phyloP scores from a whole-genome alignment of 2,888 invertebrate genomes.

The Deroplatys truncata region DNA sequence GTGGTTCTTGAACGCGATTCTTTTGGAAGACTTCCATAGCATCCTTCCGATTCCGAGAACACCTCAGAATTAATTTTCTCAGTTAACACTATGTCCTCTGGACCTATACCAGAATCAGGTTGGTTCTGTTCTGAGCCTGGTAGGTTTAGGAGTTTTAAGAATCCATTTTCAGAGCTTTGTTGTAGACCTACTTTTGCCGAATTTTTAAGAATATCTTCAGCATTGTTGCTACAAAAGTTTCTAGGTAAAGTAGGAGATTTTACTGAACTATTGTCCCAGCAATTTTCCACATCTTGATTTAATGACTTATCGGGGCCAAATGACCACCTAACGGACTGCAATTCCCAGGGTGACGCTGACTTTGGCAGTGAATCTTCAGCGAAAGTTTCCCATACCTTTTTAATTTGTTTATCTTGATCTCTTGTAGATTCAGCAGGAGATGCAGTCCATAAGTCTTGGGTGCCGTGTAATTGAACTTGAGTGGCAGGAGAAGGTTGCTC shows the following conservation, averaged over 20 bases:
- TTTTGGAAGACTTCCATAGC: neutral
- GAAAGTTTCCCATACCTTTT: neutral
- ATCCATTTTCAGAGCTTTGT: no score
- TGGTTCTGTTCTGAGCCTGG: neutral
- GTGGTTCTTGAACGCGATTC: neutral
- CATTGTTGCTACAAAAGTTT: neutral
- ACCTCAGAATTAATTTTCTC: neutral
- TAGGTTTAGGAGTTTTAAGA: neutral
- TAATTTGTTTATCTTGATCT: neutral
- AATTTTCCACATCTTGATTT: neutral
- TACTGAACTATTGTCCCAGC: neutral
- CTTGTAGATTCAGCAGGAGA: neutral
- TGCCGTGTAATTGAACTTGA: neutral
- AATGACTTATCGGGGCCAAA: neutral
- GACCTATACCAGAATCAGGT: neutral
- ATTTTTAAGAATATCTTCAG: neutral
- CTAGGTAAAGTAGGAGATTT: neutral
- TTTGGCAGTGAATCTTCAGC: neutral
- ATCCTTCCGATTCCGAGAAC: neutral
- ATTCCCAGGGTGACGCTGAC: neutral
- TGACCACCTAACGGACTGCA: neutral
- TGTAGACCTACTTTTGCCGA: neutral
- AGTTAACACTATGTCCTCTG: neutral
- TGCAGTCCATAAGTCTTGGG: neutral
- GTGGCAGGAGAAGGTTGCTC: neutral